These are phyloP conservation scores for Drosophila eohydei DNA, from an alignment of 2,888 invertebrate genomes.

Conservation along the genomic window DNA sequence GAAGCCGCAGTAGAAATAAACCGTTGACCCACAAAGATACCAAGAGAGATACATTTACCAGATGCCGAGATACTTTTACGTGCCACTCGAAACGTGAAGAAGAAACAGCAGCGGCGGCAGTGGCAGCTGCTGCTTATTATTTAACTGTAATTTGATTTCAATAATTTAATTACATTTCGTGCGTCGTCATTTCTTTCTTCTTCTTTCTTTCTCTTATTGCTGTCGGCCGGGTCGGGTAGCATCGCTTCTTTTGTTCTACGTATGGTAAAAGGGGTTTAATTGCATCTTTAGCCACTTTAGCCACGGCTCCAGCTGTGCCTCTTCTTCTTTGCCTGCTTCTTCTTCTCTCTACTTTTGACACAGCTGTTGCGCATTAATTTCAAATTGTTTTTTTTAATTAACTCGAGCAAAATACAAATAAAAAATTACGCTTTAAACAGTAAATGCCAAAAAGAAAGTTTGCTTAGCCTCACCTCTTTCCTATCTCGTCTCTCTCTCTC, in stretches of 20 bases:
- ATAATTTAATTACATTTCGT: conserved; percentile 77
- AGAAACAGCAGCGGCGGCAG: background rate
- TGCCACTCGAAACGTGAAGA: conserved; percentile 22
- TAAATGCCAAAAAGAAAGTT: conserved; percentile 65
- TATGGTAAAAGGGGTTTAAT: conserved; percentile 52
- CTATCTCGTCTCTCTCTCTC: background rate
- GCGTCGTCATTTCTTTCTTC: conserved; percentile 27
- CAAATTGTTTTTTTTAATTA: conserved; percentile 69
- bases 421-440: conserved; percentile 36
- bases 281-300: conserved; percentile 28
- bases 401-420: conserved; percentile 42
- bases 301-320: conserved; percentile 13
- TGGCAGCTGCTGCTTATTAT: conserved; percentile 42
- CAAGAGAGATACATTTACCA: conserved; percentile 18
- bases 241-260: conserved; percentile 19
- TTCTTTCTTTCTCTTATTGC: conserved; percentile 11
- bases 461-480: conserved; percentile 16
- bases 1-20: background rate
- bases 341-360: background rate
- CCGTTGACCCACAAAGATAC: conserved; percentile 41
- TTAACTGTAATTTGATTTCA: conserved; percentile 78
- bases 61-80: conserved; percentile 27
- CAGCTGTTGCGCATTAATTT: conserved; percentile 61
- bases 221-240: conserved; percentile 5
- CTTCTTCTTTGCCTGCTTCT: conserved; percentile 6